These are phyloP conservation scores for Sepiola atlantica DNA, from an alignment of 2,888 invertebrate species.

Conservation along the genomic window DNA sequence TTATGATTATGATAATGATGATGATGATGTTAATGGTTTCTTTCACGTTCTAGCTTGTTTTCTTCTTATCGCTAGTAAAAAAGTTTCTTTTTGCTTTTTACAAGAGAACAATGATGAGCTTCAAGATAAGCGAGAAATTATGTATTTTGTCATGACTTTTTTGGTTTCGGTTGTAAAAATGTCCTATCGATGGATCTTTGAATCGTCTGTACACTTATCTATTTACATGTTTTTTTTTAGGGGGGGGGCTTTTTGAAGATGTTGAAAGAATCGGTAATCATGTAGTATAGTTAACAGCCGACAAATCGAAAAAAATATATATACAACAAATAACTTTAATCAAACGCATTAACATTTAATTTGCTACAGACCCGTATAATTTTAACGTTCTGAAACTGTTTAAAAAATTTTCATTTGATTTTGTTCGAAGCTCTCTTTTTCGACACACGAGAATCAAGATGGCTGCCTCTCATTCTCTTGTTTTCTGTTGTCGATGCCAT, in stretches of 20 bases:
- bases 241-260: neutral
- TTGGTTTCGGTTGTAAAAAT: neutral
- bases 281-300: too few species aligned
- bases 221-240: neutral
- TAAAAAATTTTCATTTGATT: too few species aligned
- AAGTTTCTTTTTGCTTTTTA: neutral
- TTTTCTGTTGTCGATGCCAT: too few species aligned
- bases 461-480: too few species aligned
- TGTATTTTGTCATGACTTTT: neutral
- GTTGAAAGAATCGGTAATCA: neutral
- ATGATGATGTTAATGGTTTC: neutral
- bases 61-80: neutral
- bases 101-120: constrained; percentile 14
- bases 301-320: too few species aligned
- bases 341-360: too few species aligned
- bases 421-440: too few species aligned
- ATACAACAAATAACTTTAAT: too few species aligned
- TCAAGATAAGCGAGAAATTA: neutral
- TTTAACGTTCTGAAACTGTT: too few species aligned
- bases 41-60: neutral
- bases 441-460: too few species aligned
- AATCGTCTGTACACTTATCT: neutral
- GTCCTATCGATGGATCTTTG: neutral
- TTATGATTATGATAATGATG: neutral
- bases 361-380: too few species aligned